Percentiles rank a stretch among this genome's conserved stretches.
Evolutionary conservation across 2,113 vertebrate genomes (phyloP).

Genomic region (Microcebus lehilahytsara): DNA sequence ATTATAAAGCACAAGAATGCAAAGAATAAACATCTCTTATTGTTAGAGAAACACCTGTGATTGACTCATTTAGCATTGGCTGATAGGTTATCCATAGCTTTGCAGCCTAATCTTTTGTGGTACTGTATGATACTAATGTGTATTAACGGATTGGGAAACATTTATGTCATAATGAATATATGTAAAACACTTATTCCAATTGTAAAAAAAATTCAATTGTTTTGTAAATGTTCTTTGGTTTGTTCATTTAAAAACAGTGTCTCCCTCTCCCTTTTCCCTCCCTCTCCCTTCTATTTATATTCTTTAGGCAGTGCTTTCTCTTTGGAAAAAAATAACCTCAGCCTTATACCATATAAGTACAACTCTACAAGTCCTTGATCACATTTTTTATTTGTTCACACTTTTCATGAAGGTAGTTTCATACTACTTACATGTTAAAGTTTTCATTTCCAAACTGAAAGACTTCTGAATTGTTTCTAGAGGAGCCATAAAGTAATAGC

Average conservation of each 20-base stretch:
- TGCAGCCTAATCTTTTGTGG: neutral
- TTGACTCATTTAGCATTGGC: neutral
- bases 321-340: conserved; percentile 13
- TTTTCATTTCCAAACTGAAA: conserved; percentile 24
- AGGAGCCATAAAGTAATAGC: neutral
- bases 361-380: neutral
- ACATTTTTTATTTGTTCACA: neutral
- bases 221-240: conserved; percentile 11
- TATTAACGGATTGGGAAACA: neutral
- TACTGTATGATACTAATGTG: neutral
- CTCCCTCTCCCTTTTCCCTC: neutral
- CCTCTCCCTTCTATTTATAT: neutral
- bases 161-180: neutral
- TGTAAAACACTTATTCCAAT: neutral
- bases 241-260: neutral
- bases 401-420: neutral
- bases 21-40: neutral
- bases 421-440: neutral
- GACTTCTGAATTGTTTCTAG: neutral
- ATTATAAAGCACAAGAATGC: neutral
- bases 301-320: neutral
- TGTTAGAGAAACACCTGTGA: neutral
- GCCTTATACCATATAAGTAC: neutral
- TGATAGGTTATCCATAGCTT: neutral
- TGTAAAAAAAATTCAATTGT: neutral